phyloP scores from a whole-genome alignment of 1,140 invertebrate genomes.

The silkworm (Bombyx mori) region ASM3026992v2 NC_085114.1:7627001-7627500 shows the following conservation, averaged over 20 bases:
- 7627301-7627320: slow-evolving; percentile 69
- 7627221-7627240: slow-evolving; percentile 84
- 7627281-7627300: slow-evolving; percentile 59
- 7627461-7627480: slow-evolving; percentile 58
- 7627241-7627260: slow-evolving; percentile 75
- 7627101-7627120: slow-evolving; percentile 26
- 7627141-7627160: slow-evolving; percentile 77
- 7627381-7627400: slow-evolving; percentile 69
- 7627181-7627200: slow-evolving; percentile 74
- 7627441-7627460: slow-evolving; percentile 88
- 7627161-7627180: slow-evolving; percentile 85
- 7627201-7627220: slow-evolving; percentile 71
- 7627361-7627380: slow-evolving; percentile 59
- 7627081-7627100: neutral
- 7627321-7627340: slow-evolving; percentile 78
- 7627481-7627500: slow-evolving; percentile 60
- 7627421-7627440: slow-evolving; percentile 84
- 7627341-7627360: slow-evolving; percentile 81
- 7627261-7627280: slow-evolving; percentile 66
- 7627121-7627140: slow-evolving; percentile 69
- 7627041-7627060: slow-evolving; percentile 22
- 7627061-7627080: too few relatives aligned
- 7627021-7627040: slow-evolving; percentile 43
- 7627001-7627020: slow-evolving; percentile 45
- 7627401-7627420: slow-evolving; percentile 80